Conservation (phyloP, 2,113 vertebrate genomes). For the Erythrocercus mccallii region DNA sequence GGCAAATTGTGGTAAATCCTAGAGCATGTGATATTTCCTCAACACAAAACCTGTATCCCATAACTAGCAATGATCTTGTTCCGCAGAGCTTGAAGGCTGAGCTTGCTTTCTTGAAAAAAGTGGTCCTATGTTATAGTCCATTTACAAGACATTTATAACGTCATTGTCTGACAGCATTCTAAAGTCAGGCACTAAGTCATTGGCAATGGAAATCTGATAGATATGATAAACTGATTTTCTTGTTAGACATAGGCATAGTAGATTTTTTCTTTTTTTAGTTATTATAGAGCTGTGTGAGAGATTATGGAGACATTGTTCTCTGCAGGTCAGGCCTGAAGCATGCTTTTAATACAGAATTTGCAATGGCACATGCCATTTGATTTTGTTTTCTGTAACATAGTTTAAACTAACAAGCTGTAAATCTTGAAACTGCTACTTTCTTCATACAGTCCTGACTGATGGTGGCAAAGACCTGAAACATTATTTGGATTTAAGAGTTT, state of each 20-base stretch:
- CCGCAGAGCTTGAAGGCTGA: not conserved
- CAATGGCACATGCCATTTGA: not conserved
- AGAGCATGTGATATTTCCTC: not conserved
- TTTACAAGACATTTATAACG: not conserved
- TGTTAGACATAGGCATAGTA: not conserved
- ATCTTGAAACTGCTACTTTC: not conserved
- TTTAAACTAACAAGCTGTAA: not conserved
- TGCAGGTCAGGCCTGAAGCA: not conserved
- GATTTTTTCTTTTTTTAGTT: not conserved
- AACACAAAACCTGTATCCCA: not conserved
- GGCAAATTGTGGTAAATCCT: not conserved
- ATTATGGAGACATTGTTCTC: not conserved
- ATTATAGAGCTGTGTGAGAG: not conserved
- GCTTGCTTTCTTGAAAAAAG: not conserved
- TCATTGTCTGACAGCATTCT: not conserved
- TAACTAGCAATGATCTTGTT: fast-evolving
- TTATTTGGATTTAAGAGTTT: not conserved
- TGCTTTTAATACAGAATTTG: not conserved
- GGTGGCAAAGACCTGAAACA: not conserved
- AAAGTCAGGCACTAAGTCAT: not conserved
- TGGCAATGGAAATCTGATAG: not conserved
- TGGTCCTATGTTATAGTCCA: fast-evolving
- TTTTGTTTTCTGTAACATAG: not conserved
- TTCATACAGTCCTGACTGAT: fast-evolving
- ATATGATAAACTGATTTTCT: not conserved